phyloP scores from a whole-genome alignment of 2,797 vertebrate genomes.

The Artibeus lituratus region DNA sequence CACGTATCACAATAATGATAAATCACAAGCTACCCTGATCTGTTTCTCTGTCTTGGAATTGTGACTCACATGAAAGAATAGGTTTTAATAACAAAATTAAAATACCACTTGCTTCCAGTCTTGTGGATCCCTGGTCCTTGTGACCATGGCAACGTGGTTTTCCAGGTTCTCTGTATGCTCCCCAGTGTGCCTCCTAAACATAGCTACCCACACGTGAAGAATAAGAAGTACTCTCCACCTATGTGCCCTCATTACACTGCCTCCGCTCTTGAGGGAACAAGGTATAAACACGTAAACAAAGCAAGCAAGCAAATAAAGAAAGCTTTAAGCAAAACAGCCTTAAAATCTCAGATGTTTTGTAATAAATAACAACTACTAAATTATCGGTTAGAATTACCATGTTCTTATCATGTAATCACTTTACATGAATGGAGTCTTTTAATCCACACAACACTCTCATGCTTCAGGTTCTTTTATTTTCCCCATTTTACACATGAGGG shows the following conservation, averaged over 20 bases:
- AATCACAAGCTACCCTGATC: background rate
- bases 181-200: too few species aligned
- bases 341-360: background rate
- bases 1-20: background rate
- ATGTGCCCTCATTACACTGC: background rate
- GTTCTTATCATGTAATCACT: background rate
- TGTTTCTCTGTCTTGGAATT: background rate
- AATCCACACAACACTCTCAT: background rate
- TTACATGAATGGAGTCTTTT: background rate
- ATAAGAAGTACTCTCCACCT: background rate
- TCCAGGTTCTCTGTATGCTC: background rate
- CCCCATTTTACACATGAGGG: background rate
- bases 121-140: background rate
- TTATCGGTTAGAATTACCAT: background rate
- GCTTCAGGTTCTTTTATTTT: background rate
- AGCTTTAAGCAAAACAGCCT: background rate
- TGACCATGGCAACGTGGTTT: background rate
- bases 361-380: background rate
- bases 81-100: background rate
- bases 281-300: background rate
- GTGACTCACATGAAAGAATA: background rate
- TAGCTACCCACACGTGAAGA: background rate
- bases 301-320: background rate
- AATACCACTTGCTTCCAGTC: background rate
- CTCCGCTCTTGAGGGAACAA: background rate